A percentile compares a stretch with the other conserved stretches of the same genome.
These are phyloP conservation scores for Bombus picipes DNA, from an alignment of 1,140 invertebrate genomes.

Conservation along the genomic window DNA sequence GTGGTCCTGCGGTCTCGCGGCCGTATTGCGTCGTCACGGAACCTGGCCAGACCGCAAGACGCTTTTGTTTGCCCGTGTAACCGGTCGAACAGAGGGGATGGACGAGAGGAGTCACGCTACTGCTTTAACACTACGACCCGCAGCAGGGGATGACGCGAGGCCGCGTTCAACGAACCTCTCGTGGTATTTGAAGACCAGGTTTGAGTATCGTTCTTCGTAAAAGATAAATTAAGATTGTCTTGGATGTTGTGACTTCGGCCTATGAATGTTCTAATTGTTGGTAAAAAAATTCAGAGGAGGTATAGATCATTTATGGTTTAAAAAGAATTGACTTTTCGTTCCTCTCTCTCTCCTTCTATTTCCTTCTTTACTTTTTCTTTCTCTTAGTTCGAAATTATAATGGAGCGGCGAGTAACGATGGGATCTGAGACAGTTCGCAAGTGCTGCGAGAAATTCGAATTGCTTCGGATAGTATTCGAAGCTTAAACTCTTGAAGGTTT, in stretches of 20 bases:
- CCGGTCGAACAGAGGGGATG: slow-evolving; percentile 11
- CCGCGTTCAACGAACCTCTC: slow-evolving; percentile 35
- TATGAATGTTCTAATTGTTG: not conserved
- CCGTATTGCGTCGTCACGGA: slow-evolving; percentile 37
- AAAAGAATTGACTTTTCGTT: too few relatives aligned
- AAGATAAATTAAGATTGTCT: too few relatives aligned
- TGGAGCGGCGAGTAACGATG: too few relatives aligned
- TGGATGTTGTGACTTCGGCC: too few relatives aligned
- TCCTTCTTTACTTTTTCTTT: too few relatives aligned
- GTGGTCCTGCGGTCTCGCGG: slow-evolving; percentile 72
- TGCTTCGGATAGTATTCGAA: too few relatives aligned
- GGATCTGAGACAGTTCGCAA: too few relatives aligned
- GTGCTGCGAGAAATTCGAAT: too few relatives aligned
- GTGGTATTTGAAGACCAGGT: not conserved
- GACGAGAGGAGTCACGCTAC: slow-evolving; percentile 54
- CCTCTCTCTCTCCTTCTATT: too few relatives aligned
- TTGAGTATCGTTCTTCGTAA: too few relatives aligned
- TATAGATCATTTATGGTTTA: not conserved
- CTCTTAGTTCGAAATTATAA: too few relatives aligned
- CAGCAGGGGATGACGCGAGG: slow-evolving; percentile 54
- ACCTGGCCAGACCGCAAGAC: slow-evolving; percentile 34
- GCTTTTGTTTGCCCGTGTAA: slow-evolving; percentile 54
- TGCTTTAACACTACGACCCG: slow-evolving; percentile 63
- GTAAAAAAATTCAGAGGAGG: not conserved
- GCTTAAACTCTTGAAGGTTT: too few relatives aligned